phyloP scores from a whole-genome alignment of 2,113 vertebrate species.

The Candoia aspera region DNA sequence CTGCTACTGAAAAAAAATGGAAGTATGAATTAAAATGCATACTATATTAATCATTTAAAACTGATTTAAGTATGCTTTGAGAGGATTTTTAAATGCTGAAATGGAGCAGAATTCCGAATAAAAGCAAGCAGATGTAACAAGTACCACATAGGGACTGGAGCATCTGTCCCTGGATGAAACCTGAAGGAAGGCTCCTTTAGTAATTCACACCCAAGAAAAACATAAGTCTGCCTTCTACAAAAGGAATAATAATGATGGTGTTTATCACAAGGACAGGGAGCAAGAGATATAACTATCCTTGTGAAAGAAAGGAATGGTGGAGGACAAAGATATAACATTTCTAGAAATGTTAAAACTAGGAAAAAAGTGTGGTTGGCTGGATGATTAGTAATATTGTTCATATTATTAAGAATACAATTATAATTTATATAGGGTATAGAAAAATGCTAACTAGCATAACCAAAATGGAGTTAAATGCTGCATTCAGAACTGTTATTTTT shows the following conservation, averaged over 20 bases:
- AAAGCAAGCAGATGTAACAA: not conserved
- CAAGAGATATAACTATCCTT: not conserved
- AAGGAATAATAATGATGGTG: not conserved
- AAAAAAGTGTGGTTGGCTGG: not conserved
- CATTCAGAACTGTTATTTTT: not conserved
- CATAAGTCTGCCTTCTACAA: not conserved
- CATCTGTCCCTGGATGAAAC: not conserved
- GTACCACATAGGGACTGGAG: not conserved
- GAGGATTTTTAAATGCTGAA: not conserved
- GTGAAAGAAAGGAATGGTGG: not conserved
- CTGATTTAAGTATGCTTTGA: not conserved
- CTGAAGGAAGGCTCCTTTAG: not conserved
- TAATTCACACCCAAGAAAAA: not conserved
- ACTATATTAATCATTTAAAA: not conserved
- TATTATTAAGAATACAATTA: not conserved
- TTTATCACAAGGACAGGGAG: not conserved
- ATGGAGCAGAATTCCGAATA: not conserved
- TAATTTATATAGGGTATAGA: not conserved
- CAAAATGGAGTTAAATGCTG: not conserved
- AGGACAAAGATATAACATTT: not conserved
- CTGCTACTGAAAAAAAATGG: not conserved
- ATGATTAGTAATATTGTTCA: not conserved
- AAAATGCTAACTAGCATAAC: not conserved
- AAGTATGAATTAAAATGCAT: not conserved
- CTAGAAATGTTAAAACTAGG: not conserved